Evolutionary conservation across 2,797 vertebrate species (phyloP), one percentile per base, ranked within the genome.

Genomic region (Caiman crocodilus): DNA sequence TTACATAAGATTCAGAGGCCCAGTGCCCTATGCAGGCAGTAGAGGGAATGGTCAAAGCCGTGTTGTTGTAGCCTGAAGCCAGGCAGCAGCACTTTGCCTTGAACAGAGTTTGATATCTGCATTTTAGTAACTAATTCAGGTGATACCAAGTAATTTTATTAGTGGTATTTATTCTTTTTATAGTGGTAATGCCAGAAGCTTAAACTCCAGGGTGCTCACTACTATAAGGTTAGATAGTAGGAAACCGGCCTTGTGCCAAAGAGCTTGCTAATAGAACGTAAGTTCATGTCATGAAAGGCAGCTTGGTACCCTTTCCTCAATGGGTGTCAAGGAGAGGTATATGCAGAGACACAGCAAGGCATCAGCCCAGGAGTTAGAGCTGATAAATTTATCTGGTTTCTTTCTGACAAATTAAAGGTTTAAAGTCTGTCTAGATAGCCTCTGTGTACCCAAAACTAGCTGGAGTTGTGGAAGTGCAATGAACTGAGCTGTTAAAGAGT

Each of bases 1-100:
- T 28, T 32, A 50, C 5, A 6, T 21, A 0, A 0, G 23, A 3
- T 50, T 7, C 65, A 3, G 10, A 16, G 25, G 1, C 12, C 57
- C 57, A 61, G 79, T 76, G 25, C 28, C 18, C 55, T 87, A 42
- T 32, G 56, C 59, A 20, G 2, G 20, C 20, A 30, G 59, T 55
- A 6, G 25, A 73, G 21, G 2, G 3, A 1, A 26, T 56, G 14
- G 11, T 64, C 8, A 35, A 11, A 76, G 30, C 25, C 4, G 1
- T 28, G 58, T 35, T 87, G 60, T 42, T 2, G 0, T 16, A 15
- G 21, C n/a, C 32, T 77, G 83, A 56, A 59, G 7, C 35, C 28
- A 42, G 17, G 13, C 55, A 50, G 42, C 30, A 35, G 32, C 14
- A 50, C 35, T 10, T 21, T 42, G 23, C 69, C 69, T 25, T 73